phyloP scores from a whole-genome alignment of 2,113 vertebrate species.

The Entosphenus tridentatus region DNA sequence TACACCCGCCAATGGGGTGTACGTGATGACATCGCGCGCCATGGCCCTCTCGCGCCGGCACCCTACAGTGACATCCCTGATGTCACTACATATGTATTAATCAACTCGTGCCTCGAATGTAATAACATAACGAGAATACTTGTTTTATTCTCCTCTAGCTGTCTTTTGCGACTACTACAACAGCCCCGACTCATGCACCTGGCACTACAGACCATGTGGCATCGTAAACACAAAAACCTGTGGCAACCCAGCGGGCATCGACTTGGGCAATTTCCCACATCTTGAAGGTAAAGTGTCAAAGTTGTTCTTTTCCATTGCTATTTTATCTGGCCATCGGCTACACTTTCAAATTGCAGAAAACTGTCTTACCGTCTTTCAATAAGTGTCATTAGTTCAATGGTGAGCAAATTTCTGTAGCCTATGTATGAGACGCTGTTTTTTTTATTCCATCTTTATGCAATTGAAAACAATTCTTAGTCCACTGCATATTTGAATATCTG shows the following conservation, averaged over 20 bases:
- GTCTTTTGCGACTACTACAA: slow-evolving; percentile 90
- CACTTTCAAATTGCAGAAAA: too few relatives aligned
- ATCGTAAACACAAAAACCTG: slow-evolving; percentile 51
- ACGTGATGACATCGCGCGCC: too few relatives aligned
- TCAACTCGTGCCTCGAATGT: too few relatives aligned
- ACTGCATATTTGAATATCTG: background rate
- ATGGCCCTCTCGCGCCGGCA: too few relatives aligned
- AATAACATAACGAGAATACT: too few relatives aligned
- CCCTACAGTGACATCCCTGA: too few relatives aligned
- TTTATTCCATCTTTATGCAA: background rate
- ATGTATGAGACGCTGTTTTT: background rate
- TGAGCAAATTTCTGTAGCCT: background rate
- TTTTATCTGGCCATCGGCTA: too few relatives aligned
- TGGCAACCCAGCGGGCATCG: slow-evolving; percentile 28
- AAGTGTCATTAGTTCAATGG: too few relatives aligned
- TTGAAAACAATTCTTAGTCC: background rate
- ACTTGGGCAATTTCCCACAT: background rate
- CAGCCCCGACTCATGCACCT: slow-evolving; percentile 36
- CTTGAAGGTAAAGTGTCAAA: background rate
- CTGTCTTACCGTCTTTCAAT: too few relatives aligned
- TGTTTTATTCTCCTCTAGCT: slow-evolving; percentile 22
- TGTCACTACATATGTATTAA: too few relatives aligned
- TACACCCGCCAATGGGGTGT: too few relatives aligned
- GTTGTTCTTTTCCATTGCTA: too few relatives aligned
- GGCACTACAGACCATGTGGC: slow-evolving; percentile 75